Percentiles rank a stretch among this genome's conserved stretches.
Evolutionary conservation across 2,888 invertebrate species (phyloP).

Genomic region (Pheosia gnoma): DNA sequence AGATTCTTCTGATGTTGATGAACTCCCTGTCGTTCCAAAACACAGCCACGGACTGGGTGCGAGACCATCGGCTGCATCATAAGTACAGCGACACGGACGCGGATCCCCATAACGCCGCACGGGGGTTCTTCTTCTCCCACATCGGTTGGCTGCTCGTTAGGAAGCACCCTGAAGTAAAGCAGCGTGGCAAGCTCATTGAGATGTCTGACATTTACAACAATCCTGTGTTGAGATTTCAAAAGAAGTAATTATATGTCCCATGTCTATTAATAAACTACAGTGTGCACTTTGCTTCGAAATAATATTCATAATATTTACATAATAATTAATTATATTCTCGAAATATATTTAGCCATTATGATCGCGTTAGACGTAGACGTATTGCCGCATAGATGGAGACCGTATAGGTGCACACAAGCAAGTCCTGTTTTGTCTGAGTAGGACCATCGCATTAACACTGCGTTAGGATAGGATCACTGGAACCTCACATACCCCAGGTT

Average conservation of each 20-base stretch:
- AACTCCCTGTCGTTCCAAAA: constrained; percentile 61
- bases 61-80: constrained; percentile 86
- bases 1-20: constrained; percentile 31
- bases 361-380: too few species aligned
- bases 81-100: constrained; percentile 90
- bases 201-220: constrained; percentile 87
- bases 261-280: too few species aligned
- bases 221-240: constrained; percentile 87
- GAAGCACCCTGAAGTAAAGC: neutral
- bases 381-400: too few species aligned
- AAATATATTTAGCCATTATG: too few species aligned
- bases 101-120: constrained; percentile 89
- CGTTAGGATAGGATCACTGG: too few species aligned
- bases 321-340: too few species aligned
- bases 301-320: too few species aligned
- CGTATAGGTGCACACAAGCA: too few species aligned
- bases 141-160: constrained; percentile 90
- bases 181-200: constrained; percentile 73
- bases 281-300: too few species aligned
- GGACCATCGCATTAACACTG: too few species aligned
- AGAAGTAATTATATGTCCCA: constrained; percentile 68
- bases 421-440: too few species aligned
- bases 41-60: constrained; percentile 81
- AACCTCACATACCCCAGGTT: too few species aligned
- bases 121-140: constrained; percentile 93